These are phyloP conservation scores for Saccopteryx leptura DNA, from an alignment of 2,113 vertebrate genomes.

Conservation along the genomic window DNA sequence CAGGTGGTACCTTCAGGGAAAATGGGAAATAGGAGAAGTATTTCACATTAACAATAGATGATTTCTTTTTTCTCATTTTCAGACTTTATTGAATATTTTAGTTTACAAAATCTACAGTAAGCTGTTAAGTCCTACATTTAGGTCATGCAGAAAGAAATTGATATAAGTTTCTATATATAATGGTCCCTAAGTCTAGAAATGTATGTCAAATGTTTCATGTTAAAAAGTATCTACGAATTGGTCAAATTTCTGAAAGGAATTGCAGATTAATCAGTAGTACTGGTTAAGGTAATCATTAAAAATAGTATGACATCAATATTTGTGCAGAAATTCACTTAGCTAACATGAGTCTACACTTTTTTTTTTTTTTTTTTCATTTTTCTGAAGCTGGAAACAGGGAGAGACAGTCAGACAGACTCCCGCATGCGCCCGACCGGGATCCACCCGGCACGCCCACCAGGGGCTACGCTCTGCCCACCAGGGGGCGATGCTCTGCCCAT, in stretches of 20 bases:
- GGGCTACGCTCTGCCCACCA: too few relatives aligned
- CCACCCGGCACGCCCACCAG: too few relatives aligned
- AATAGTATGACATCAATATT: background rate
- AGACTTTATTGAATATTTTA: constrained; percentile 29
- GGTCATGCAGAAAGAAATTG: background rate
- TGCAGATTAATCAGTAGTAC: constrained; percentile 1
- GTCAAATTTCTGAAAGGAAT: constrained; percentile 34
- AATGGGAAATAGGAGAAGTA: background rate
- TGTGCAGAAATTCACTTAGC: constrained; percentile 40
- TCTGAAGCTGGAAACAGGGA: too few relatives aligned
- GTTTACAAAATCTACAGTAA: background rate
- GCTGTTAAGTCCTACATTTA: background rate
- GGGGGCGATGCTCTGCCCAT: too few relatives aligned
- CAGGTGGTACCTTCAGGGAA: background rate
- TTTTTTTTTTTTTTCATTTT: background rate
- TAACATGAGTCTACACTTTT: background rate
- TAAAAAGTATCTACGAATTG: constrained; percentile 30
- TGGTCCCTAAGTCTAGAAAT: background rate
- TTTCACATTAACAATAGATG: background rate
- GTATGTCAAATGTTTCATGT: background rate
- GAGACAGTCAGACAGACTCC: too few relatives aligned
- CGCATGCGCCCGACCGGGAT: too few relatives aligned
- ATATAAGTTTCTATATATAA: background rate
- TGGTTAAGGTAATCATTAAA: constrained; percentile 22
- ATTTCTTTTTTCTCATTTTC: background rate